phyloP scores from a whole-genome alignment of 2,888 invertebrate species.

The Eupithecia inturbata region DNA sequence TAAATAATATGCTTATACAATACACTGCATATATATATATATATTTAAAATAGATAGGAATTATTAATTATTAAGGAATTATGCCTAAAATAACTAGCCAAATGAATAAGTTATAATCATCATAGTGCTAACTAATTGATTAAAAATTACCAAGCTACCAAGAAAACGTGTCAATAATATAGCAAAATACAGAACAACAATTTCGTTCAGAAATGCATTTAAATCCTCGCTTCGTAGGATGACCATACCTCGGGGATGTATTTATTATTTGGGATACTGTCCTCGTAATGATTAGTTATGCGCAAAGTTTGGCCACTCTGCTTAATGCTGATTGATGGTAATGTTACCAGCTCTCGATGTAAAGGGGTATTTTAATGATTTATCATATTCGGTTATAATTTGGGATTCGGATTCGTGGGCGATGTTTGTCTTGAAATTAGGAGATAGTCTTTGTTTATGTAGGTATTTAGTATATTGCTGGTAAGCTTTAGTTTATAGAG shows the following conservation, averaged over 20 bases:
- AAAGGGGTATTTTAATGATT: slow-evolving; percentile 35
- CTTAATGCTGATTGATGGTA: slow-evolving; percentile 58
- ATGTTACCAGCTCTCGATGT: slow-evolving; percentile 33
- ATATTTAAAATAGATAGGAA: too few species aligned
- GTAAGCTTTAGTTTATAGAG: too few species aligned
- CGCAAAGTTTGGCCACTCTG: slow-evolving; percentile 48
- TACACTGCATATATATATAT: too few species aligned
- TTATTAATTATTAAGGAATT: too few species aligned
- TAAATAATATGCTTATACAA: too few species aligned
- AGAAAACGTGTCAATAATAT: not conserved
- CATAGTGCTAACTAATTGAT: not conserved
- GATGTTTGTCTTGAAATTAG: slow-evolving; percentile 6
- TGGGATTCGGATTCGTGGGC: slow-evolving; percentile 11
- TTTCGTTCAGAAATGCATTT: slow-evolving; percentile 25
- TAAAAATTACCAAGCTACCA: not conserved
- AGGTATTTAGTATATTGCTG: not conserved
- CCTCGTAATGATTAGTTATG: slow-evolving; percentile 58
- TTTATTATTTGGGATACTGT: slow-evolving; percentile 49
- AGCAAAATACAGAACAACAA: slow-evolving; percentile 22
- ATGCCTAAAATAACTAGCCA: not conserved
- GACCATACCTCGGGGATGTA: slow-evolving; percentile 48
- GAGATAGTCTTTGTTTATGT: not conserved
- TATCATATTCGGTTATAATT: slow-evolving; percentile 34
- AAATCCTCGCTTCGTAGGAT: slow-evolving; percentile 27
- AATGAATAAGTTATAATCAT: not conserved